Conservation (phyloP, 2,888 invertebrate species). For the Tetragonula carbonaria region DNA sequence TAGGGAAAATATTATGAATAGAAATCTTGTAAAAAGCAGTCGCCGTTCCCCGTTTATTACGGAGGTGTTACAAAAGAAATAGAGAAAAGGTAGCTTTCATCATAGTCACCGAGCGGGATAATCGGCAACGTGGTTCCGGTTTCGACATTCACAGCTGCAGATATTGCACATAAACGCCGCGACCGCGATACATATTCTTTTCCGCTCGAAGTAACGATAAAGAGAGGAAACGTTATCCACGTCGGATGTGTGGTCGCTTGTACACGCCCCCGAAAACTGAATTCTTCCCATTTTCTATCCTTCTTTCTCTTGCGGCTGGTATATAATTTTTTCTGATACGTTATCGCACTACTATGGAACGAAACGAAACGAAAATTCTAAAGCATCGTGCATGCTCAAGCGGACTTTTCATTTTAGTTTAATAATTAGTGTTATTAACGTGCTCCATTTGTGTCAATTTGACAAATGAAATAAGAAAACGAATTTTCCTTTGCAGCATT, state of each 20-base stretch:
- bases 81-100: conserved; percentile 17
- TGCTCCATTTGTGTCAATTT: too few species aligned
- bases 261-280: conserved; percentile 16
- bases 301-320: background rate
- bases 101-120: conserved; percentile 4
- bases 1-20: background rate
- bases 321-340: conserved; percentile 1
- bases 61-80: background rate
- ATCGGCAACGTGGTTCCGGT: conserved; percentile 48
- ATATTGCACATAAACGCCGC: conserved; percentile 25
- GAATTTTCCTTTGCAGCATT: too few species aligned
- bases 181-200: conserved; percentile 44
- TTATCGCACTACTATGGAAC: conserved; percentile 13
- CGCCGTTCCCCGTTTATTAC: too few species aligned
- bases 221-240: conserved; percentile 41
- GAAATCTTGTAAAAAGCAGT: too few species aligned
- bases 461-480: too few species aligned
- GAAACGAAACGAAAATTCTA: too few species aligned
- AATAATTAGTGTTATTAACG: too few species aligned
- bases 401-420: too few species aligned
- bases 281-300: background rate
- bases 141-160: conserved; percentile 9
- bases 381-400: too few species aligned
- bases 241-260: conserved; percentile 36
- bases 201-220: conserved; percentile 47